These are phyloP conservation scores for Trochalopteron elliotii DNA, from an alignment of 2,113 vertebrate genomes.

Conservation along the genomic window DNA sequence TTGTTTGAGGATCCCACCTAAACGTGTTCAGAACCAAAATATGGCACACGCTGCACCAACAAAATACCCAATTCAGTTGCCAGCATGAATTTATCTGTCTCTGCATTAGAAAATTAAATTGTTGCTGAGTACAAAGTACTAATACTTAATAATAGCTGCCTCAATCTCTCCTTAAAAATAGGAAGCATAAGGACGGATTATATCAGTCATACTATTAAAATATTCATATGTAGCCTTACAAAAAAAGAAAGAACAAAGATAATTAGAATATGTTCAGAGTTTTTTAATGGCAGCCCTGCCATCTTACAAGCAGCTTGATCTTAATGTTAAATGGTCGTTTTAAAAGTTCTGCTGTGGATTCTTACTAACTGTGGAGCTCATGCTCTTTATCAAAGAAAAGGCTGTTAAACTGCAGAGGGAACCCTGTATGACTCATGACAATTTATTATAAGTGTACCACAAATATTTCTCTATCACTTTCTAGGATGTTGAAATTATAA, in stretches of 20 bases:
- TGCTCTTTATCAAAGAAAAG: neutral
- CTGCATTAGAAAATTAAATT: neutral
- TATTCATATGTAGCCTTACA: neutral
- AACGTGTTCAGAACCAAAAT: neutral
- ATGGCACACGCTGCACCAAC: accelerated
- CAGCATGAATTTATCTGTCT: neutral
- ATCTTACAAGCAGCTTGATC: neutral
- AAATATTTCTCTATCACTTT: neutral
- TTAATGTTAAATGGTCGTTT: neutral
- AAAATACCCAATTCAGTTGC: neutral
- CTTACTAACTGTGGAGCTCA: neutral
- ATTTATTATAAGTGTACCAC: neutral
- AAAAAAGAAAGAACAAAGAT: neutral
- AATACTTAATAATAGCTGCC: neutral
- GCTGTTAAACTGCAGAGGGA: neutral
- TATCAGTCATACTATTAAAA: neutral
- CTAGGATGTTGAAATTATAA: neutral
- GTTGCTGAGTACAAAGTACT: neutral
- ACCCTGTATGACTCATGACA: neutral
- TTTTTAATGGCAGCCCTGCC: neutral
- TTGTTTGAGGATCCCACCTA: neutral
- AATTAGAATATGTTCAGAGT: neutral
- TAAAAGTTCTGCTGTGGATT: neutral
- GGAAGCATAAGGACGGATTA: neutral
- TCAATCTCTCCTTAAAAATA: neutral